Evolutionary conservation across 2,888 invertebrate genomes (phyloP), one percentile per base, ranked within the genome.

Genomic region (Drosophila acutilabella): DNA sequence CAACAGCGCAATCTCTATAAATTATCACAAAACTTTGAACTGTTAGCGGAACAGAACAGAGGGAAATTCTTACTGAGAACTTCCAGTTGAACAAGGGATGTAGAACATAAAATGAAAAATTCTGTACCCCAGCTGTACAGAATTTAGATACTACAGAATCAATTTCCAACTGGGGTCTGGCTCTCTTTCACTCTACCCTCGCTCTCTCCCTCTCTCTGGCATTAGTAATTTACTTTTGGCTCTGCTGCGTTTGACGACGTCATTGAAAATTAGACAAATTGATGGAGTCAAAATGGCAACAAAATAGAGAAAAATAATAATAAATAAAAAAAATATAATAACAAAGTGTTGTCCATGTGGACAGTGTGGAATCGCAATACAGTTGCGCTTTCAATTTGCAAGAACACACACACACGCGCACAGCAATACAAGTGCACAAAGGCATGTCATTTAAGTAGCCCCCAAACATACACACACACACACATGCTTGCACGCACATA

Each of bases 231-330:
- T 83, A 81, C 75, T 88, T 73, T 74, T 68, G 80, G 83, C 72
- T 80, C 74, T 70, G 47, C 58, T 60, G 73, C 65, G 56, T 68
- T 30, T 69, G 75, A 64, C 59, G 74, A 73, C 84, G 84, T 88
- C 89, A 88, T 78, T 87, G 81, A 74, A 87, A 87, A 84, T 89
- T 88, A 87, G 89, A 84, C 74, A 87, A 85, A 84, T 87, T 89
- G 89, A 48, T 64, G 78, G 79, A 84, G 89, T 84, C 81, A 70
- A 84, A 89, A 87, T 68, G 87, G 76, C 81, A 74, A 67, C 65
- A 66, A 54, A 67, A 68, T 30, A 67, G 66, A 36, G 61, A 51
- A 59, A 38, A 71, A 23, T 23, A 30, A 14, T 14, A 10, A 1
- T 16, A n/a, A 36, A 20, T 20, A n/a, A 16, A 42, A 44, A 10